Evolutionary conservation across 2,797 vertebrate genomes (phyloP).

Genomic region (Masticophis lateralis): DNA sequence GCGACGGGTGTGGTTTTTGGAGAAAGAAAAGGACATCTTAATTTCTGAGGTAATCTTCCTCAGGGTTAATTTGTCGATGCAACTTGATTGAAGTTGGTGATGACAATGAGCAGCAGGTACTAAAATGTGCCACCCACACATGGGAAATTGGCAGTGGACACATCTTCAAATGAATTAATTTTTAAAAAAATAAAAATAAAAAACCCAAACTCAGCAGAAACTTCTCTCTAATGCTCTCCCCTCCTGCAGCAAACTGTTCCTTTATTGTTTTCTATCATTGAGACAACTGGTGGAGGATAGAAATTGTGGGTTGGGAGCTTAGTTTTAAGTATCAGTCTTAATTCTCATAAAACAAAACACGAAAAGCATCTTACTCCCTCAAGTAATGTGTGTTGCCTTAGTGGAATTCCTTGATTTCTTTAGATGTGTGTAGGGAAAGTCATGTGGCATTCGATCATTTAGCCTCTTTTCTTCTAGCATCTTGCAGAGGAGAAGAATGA

Average conservation of each 20-base stretch:
- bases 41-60: constrained; percentile 45
- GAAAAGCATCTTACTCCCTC: not conserved
- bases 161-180: constrained; percentile 27
- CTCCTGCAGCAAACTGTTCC: not conserved
- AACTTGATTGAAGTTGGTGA: not conserved
- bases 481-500: not conserved
- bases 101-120: constrained; percentile 39
- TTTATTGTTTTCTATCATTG: not conserved
- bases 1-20: not conserved
- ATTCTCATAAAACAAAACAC: constrained; percentile 62
- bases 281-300: constrained; percentile 21
- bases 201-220: constrained; percentile 9
- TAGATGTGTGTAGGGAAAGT: constrained; percentile 43
- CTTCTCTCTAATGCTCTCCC: not conserved
- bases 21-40: constrained; percentile 23
- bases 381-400: not conserved
- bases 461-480: not conserved
- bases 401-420: not conserved
- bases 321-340: constrained; percentile 43
- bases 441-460: constrained; percentile 23
- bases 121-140: constrained; percentile 47
- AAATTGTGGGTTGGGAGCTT: not conserved
- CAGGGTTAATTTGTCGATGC: constrained; percentile 42
- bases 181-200: not conserved
- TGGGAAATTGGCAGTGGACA: constrained; percentile 52